phyloP scores from a whole-genome alignment of 2,888 invertebrate genomes.

The Drosophila paucipuncta region DNA sequence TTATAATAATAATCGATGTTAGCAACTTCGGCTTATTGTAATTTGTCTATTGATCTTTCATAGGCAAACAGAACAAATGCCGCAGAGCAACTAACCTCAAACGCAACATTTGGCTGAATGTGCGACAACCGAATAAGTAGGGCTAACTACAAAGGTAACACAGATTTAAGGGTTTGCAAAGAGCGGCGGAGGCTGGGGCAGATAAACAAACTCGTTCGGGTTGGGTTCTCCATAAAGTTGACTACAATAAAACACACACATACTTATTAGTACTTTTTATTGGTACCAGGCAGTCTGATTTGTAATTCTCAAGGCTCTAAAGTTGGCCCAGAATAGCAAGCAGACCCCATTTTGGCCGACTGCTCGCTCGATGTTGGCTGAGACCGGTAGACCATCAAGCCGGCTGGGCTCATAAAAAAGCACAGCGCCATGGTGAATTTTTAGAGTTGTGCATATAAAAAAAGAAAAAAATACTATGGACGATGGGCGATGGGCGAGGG shows the following conservation, averaged over 20 bases:
- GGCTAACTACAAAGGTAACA: conserved; percentile 34
- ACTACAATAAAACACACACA: conserved; percentile 76
- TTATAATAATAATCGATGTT: background rate
- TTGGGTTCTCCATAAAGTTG: conserved; percentile 66
- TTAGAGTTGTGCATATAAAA: conserved; percentile 65
- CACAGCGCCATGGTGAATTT: conserved; percentile 57
- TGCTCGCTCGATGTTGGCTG: conserved; percentile 1
- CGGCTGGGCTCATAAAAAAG: conserved; percentile 74
- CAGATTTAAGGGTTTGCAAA: conserved; percentile 40
- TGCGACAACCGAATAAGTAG: conserved; percentile 28
- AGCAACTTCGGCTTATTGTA: background rate
- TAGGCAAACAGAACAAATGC: background rate
- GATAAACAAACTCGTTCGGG: conserved; percentile 34
- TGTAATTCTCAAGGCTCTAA: conserved; percentile 78
- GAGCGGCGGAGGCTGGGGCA: background rate
- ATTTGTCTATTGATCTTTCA: background rate
- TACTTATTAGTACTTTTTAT: conserved; percentile 80
- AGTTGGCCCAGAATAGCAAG: conserved; percentile 48
- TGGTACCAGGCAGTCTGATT: conserved; percentile 75
- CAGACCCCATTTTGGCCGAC: conserved; percentile 2
- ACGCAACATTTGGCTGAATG: background rate
- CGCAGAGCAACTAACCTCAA: background rate
- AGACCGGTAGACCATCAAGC: conserved; percentile 40
- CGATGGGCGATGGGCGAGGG: conserved; percentile 3
- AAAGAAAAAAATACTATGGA: conserved; percentile 16